A percentile compares a stretch with the other conserved stretches of the same genome.
Conservation (phyloP, 2,797 vertebrate genomes). For the Clarias fuscus region DNA sequence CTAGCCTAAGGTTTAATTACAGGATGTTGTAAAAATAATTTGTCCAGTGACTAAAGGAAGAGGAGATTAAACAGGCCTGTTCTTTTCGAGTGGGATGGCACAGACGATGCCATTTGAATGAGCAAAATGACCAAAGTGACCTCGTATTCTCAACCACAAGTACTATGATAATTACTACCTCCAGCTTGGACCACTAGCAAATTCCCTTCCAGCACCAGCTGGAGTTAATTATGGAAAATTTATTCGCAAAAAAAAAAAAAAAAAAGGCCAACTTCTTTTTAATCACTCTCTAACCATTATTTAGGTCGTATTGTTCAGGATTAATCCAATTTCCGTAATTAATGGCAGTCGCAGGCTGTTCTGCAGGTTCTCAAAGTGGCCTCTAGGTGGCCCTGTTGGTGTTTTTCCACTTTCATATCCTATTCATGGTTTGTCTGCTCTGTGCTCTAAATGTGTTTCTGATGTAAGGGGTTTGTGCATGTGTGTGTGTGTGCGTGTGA, state of each 20-base stretch:
- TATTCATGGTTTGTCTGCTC: background rate
- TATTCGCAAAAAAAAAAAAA: constrained; percentile 15
- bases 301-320: constrained; percentile 5
- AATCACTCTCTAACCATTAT: constrained; percentile 17
- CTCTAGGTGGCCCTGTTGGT: constrained; percentile 72
- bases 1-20: constrained; percentile 75
- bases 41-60: constrained; percentile 71
- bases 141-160: constrained; percentile 35
- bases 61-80: constrained; percentile 29
- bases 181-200: constrained; percentile 18
- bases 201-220: constrained; percentile 16
- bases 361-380: constrained; percentile 51
- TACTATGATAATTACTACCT: constrained; percentile 33
- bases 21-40: constrained; percentile 77
- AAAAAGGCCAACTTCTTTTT: background rate
- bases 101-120: constrained; percentile 39
- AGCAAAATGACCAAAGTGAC: constrained; percentile 41
- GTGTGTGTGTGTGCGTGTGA: constrained; percentile 19
- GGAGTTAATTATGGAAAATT: constrained; percentile 6
- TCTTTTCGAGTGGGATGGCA: constrained; percentile 37
- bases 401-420: constrained; percentile 7
- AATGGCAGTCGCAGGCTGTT: background rate
- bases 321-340: constrained; percentile 13
- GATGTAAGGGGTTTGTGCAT: constrained; percentile 24
- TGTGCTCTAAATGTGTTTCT: constrained; percentile 17